Evolutionary conservation across 2,888 invertebrate genomes (phyloP).

Genomic region (Sylvicola fuscatus): DNA sequence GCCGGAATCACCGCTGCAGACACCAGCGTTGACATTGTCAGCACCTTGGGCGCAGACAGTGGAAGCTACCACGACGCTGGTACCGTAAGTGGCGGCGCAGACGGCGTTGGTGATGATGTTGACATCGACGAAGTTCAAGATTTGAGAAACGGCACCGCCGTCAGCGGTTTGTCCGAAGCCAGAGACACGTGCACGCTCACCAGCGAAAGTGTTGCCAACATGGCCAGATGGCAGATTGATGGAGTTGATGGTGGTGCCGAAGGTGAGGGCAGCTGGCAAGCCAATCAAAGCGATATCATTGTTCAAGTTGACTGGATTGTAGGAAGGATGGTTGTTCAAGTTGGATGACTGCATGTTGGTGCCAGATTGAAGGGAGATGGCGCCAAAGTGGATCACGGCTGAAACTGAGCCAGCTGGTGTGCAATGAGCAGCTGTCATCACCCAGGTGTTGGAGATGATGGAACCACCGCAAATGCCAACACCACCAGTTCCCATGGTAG

Average conservation of each 20-base stretch:
- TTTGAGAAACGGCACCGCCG: not conserved
- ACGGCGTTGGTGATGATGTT: not conserved
- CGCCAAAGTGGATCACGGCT: too few species aligned
- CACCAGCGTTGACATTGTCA: not conserved
- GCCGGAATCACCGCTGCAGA: constrained; percentile 3
- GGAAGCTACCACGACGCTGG: not conserved
- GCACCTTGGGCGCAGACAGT: not conserved
- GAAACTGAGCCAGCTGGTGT: not conserved
- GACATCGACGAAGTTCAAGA: not conserved
- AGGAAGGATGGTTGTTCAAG: constrained; percentile 1
- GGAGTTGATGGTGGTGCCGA: not conserved
- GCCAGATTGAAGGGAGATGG: too few species aligned
- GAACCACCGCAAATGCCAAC: constrained; percentile 2
- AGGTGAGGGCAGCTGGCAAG: not conserved
- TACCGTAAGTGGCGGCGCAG: not conserved
- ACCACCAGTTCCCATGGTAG: not conserved
- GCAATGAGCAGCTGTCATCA: constrained; percentile 1
- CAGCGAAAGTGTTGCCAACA: not conserved
- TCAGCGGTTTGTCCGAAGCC: constrained; percentile 1
- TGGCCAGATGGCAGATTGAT: not conserved
- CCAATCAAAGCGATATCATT: constrained; percentile 1
- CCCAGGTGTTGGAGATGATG: constrained; percentile 1
- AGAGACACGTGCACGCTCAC: not conserved
- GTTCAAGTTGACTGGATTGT: constrained; percentile 1
- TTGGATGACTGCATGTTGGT: too few species aligned